Evolutionary conservation across 1,140 invertebrate species (phyloP).

Genomic region (Druon quercuslanigerum): DNA sequence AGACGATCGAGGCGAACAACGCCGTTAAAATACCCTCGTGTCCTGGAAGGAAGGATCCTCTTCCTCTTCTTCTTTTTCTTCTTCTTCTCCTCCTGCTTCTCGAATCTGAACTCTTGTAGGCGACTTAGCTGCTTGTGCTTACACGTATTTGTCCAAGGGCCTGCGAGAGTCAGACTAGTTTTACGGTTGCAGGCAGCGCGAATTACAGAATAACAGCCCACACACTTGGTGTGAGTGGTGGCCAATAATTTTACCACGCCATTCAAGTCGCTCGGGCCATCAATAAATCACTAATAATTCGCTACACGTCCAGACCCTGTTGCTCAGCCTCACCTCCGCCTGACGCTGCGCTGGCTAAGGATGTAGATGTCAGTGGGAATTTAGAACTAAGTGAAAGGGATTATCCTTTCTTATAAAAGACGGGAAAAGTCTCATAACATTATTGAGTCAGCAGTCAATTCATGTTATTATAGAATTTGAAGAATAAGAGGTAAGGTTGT

Average conservation of each 20-base stretch:
- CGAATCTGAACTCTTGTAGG: not conserved
- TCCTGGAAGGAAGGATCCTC: not conserved
- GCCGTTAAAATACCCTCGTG: slow-evolving; percentile 12
- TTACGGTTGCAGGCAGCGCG: not conserved
- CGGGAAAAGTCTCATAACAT: no score
- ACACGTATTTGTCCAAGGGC: no score
- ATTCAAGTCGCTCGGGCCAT: slow-evolving; percentile 11
- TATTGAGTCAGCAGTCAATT: no score
- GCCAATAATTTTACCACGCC: slow-evolving; percentile 16
- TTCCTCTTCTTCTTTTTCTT: no score
- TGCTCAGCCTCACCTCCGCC: not conserved
- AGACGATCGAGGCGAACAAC: slow-evolving; percentile 13
- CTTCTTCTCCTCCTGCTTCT: not conserved
- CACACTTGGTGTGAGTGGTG: not conserved
- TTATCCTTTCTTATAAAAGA: no score
- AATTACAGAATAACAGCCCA: slow-evolving; percentile 12
- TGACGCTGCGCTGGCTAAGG: not conserved
- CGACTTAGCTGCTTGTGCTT: not conserved
- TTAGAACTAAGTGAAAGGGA: no score
- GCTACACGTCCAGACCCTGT: not conserved
- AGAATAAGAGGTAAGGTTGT: no score
- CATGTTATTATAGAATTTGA: no score
- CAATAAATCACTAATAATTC: slow-evolving; percentile 21
- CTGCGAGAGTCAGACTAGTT: not conserved
- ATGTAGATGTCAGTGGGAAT: not conserved